These are phyloP conservation scores for Cerastoderma edule DNA, from an alignment of 2,888 invertebrate genomes.

Conservation along the genomic window DNA sequence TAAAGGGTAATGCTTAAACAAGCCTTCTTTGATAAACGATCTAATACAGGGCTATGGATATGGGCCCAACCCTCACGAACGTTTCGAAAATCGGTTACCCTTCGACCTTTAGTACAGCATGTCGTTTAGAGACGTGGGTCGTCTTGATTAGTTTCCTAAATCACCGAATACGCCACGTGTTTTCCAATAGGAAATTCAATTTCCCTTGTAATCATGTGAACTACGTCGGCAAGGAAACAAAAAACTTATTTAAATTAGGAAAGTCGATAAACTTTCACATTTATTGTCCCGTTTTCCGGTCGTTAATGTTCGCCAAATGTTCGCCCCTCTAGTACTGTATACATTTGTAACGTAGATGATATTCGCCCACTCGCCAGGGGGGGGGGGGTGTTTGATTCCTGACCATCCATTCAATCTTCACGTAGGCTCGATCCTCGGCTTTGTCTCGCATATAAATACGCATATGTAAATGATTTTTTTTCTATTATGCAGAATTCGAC, in stretches of 20 bases:
- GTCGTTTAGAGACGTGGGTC: not conserved
- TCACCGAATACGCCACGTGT: not conserved
- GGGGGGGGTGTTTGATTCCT: no score
- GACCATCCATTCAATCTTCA: not conserved
- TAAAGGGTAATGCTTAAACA: not conserved
- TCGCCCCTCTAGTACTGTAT: not conserved
- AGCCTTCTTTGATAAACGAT: no score
- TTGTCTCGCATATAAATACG: no score
- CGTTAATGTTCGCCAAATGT: not conserved
- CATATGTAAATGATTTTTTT: no score
- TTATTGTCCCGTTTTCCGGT: not conserved
- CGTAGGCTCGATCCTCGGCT: no score
- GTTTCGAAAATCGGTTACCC: no score
- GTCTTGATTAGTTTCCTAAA: not conserved
- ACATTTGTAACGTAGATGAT: not conserved
- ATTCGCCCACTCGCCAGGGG: no score
- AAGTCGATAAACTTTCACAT: not conserved
- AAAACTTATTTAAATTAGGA: constrained; percentile 1
- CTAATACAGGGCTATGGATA: no score
- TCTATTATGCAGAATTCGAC: no score
- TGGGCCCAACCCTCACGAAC: no score
- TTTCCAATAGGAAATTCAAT: not conserved
- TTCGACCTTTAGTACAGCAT: no score
- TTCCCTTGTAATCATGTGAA: not conserved
- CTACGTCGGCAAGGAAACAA: not conserved